These are phyloP conservation scores for Calameuta pallipes DNA, from an alignment of 2,888 invertebrate species.

Conservation along the genomic window DNA sequence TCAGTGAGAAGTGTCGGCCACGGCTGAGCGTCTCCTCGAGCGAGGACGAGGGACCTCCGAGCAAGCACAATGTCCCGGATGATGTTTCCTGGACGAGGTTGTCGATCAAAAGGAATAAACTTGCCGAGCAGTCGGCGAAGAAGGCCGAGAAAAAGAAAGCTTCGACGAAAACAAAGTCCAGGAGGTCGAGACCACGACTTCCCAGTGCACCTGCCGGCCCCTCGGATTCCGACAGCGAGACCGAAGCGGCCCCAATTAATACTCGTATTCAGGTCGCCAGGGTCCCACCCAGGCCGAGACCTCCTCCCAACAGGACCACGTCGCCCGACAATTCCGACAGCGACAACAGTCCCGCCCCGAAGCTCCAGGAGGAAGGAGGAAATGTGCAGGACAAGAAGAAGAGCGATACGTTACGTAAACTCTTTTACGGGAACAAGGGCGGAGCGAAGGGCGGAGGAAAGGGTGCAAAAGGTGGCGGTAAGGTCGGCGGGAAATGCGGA, in stretches of 20 bases:
- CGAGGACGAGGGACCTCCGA: slow-evolving; percentile 48
- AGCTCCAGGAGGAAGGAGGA: slow-evolving; percentile 68
- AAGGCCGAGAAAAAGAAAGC: slow-evolving; percentile 58
- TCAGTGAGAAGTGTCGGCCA: slow-evolving; percentile 38
- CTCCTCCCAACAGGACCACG: slow-evolving; percentile 55
- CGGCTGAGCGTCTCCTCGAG: slow-evolving; percentile 51
- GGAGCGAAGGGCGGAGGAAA: slow-evolving; percentile 71
- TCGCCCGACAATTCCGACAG: slow-evolving; percentile 65
- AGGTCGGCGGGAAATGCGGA: slow-evolving; percentile 77
- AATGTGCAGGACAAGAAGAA: slow-evolving; percentile 77
- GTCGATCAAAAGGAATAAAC: slow-evolving; percentile 51
- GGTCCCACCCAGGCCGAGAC: slow-evolving; percentile 48
- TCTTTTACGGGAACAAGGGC: slow-evolving; percentile 71
- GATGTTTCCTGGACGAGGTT: slow-evolving; percentile 50
- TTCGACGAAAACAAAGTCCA: slow-evolving; percentile 62
- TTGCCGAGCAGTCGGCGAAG: slow-evolving; percentile 53
- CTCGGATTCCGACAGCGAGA: slow-evolving; percentile 60
- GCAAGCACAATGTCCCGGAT: slow-evolving; percentile 47
- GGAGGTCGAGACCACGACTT: slow-evolving; percentile 52
- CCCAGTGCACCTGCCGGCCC: slow-evolving; percentile 48
- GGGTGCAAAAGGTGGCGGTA: slow-evolving; percentile 73
- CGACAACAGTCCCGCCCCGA: slow-evolving; percentile 62
- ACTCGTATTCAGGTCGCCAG: slow-evolving; percentile 49
- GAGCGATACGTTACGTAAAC: slow-evolving; percentile 74
- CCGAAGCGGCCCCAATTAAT: slow-evolving; percentile 49